Base-by-base conservation (phyloP, 2,888 invertebrate species). In the Ormyrus nitidulus region DNA sequence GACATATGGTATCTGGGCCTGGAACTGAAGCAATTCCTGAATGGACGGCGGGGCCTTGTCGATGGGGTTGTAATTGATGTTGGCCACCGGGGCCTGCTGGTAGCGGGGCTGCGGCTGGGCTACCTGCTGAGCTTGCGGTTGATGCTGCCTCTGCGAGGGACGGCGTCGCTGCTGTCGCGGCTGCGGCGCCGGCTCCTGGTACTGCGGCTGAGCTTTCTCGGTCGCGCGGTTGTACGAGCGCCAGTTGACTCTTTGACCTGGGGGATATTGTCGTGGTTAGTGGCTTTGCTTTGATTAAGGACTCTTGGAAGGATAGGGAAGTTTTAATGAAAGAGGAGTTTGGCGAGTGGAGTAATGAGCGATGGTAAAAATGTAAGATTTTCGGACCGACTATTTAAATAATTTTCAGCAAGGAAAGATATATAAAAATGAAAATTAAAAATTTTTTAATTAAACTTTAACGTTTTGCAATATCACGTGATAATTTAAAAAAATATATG, bases 221-320 rank as follows among this genome's bases (percentile, higher is more conserved):
- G 70, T 46, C 0, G 69, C 76, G 1, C 85, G 84, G 13, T 84
- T 84, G 56, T 86, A 90, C 11, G 90, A 88, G 34, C 84, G 87
- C 90, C 90, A 90, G 62, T 89, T 89, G 4, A 90, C 87, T 62
- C 86, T 86, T 6, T 87, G 83, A 64, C 90, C 90, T 90, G 74
- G 34, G 34, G 34, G 4, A 34, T 34, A 3, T 34, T 34, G 34
- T 2, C 34, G 34, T 2, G 34, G 34, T 34, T 34, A 34, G 4
- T 34, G 34, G 34, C 34, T 34, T 34, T 34, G 34, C 34, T 34
- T 34, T 34, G 0, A 4, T 34, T 34, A 0, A 4, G 34, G 34
- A 4, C 1, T 4, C 3, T 34, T 34, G 2, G 4, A 4, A 4
- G 34, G 34, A 34, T 34, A 3, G 34, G 34, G 34, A 34, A 34